These are phyloP conservation scores for Butorides virescens DNA, from an alignment of 2,113 vertebrate species.

Conservation along the genomic window DNA sequence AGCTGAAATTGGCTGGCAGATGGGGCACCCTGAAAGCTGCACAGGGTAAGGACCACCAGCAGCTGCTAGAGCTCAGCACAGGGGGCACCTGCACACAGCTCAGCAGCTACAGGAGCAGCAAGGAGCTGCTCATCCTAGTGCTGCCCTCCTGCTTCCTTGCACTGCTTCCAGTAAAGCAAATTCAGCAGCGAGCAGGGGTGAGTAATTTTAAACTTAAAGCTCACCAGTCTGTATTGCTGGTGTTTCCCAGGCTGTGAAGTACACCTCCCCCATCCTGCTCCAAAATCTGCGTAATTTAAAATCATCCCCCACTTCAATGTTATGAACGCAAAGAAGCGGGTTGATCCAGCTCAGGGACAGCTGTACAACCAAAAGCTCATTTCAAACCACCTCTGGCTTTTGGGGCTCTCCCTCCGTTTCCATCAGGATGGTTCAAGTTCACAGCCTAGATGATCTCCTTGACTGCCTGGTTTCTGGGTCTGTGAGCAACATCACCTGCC, in stretches of 20 bases:
- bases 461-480: background rate
- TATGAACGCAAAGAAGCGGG: background rate
- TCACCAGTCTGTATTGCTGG: background rate
- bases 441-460: background rate
- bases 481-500: background rate
- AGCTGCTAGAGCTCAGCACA: fast-evolving
- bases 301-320: background rate
- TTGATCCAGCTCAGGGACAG: background rate
- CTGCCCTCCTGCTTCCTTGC: background rate
- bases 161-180: background rate
- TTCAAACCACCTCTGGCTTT: background rate
- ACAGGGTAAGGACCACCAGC: fast-evolving
- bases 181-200: background rate
- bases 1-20: background rate
- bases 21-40: background rate
- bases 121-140: background rate
- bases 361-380: background rate
- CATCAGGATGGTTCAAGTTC: background rate
- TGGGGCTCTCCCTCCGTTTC: fast-evolving
- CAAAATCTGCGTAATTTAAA: background rate
- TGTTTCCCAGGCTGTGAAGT: background rate
- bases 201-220: background rate
- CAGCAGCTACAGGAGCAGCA: background rate
- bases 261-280: background rate
- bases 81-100: background rate